Conservation (phyloP, 1,140 invertebrate genomes). For the Olivierus martensii region DNA sequence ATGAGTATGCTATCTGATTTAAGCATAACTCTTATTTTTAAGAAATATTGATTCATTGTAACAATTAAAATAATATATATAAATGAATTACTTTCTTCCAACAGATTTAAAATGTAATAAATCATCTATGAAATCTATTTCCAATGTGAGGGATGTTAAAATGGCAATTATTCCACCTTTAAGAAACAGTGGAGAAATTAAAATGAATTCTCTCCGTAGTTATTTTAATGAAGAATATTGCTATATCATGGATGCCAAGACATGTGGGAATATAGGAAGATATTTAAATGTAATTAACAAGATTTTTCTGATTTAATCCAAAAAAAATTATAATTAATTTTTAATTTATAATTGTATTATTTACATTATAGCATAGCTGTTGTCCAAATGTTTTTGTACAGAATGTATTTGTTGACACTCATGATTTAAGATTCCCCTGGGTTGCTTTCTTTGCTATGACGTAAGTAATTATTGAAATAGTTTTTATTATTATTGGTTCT, state of each 20-base stretch:
- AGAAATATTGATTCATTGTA: no score
- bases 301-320: not conserved
- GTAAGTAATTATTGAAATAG: slow-evolving; percentile 24
- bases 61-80: no score
- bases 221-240: slow-evolving; percentile 53
- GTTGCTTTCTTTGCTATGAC: slow-evolving; percentile 79
- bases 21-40: no score
- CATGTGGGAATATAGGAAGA: slow-evolving; percentile 83
- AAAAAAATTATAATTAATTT: no score
- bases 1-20: no score
- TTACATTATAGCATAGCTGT: slow-evolving; percentile 74
- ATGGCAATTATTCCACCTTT: no score
- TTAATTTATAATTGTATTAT: not conserved
- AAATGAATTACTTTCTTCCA: no score
- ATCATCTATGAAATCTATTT: no score
- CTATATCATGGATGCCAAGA: slow-evolving; percentile 95
- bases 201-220: slow-evolving; percentile 43
- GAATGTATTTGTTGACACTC: slow-evolving; percentile 95
- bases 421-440: slow-evolving; percentile 93
- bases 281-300: slow-evolving; percentile 77
- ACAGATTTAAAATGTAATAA: no score
- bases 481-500: not conserved
- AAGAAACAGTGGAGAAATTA: not conserved
- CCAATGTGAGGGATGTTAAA: no score
- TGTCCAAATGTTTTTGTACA: slow-evolving; percentile 92